These are phyloP conservation scores for Scaptomyza cyrtandrae DNA, from an alignment of 2,888 invertebrate species.

Conservation along the genomic window DNA sequence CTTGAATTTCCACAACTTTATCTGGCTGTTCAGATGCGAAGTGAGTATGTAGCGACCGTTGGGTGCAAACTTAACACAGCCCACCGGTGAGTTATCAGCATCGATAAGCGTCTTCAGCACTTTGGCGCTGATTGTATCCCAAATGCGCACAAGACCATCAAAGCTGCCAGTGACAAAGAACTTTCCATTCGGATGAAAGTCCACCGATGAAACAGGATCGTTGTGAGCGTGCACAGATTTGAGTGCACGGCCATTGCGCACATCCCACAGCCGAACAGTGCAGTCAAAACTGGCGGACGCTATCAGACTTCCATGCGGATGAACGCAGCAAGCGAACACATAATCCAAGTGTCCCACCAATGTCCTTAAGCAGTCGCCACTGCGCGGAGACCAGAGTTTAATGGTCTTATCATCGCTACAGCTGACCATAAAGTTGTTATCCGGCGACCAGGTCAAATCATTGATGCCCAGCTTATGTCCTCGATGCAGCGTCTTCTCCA, in stretches of 20 bases:
- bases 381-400: conserved; percentile 96
- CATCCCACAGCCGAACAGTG: conserved; percentile 99
- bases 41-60: conserved; percentile 99
- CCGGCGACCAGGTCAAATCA: conserved; percentile 99
- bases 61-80: conserved; percentile 99
- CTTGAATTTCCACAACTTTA: conserved; percentile 99
- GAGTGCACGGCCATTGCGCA: conserved; percentile 97
- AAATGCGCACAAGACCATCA: conserved; percentile 99
- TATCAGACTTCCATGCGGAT: conserved; percentile 99
- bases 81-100: conserved; percentile 99
- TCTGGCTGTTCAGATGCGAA: conserved; percentile 97
- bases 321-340: conserved; percentile 99
- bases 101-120: conserved; percentile 99
- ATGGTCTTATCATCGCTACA: conserved; percentile 97
- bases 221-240: conserved; percentile 99
- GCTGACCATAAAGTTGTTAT: conserved; percentile 94
- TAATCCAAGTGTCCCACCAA: conserved; percentile 99
- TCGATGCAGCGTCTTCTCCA: conserved; percentile 95
- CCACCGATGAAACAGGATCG: conserved; percentile 99
- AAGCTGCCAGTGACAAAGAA: conserved; percentile 99
- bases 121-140: conserved; percentile 99
- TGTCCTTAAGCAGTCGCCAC: conserved; percentile 97
- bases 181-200: conserved; percentile 98
- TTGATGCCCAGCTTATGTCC: conserved; percentile 99
- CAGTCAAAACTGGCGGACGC: conserved; percentile 99